Base-by-base conservation (phyloP, 2,888 invertebrate genomes). In the Tachina fera region DNA sequence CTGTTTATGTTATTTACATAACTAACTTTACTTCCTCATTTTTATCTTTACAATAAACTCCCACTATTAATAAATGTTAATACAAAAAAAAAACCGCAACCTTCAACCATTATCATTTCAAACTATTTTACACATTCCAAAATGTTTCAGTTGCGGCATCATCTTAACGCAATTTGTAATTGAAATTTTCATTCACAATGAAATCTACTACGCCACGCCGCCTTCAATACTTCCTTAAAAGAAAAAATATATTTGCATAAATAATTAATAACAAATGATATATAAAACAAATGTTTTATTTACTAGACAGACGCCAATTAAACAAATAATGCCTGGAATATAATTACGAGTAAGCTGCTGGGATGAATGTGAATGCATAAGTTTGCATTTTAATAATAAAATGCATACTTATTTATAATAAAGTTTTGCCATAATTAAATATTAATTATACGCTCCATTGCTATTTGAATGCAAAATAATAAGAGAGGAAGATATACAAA, bases 371-470 rank as follows among this genome's bases (percentile, higher is more conserved):
- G 39, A 16, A 74, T 39, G 13, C 49, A 61, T 10, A 47, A 60
- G 45, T 61, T 47, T 53, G n/a, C 47, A 61, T 58, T 60, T 31
- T 61, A 49, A 60, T 16, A 63, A 71, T n/a, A 39, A 13, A 79
- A 71, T 61, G 72, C 67, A 72, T 68, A 83, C 60, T 70, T 74
- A 83, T 65, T 70, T 74, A 76, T 80, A 80, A 60, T 79, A 74
- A 31, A 79, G 49, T 75, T 76, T 81, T 68, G 39, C 71, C 84
- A 76, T 84, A 76, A 81, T 72, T 77, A 72, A 68, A 81, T 75
- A 86, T 82, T 75, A 86, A 86, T 86, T 86, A 86, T 86, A 86
- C 85, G 82, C 75, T 86, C 58, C 82, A 79, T 51, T 86, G 82
- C 58, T 58, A 71, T 13, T 43, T 63, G 1, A 79, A 49, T 70